These are phyloP conservation scores for Calosoma granatense DNA, from an alignment of 1,140 invertebrate species.

Conservation along the genomic window DNA sequence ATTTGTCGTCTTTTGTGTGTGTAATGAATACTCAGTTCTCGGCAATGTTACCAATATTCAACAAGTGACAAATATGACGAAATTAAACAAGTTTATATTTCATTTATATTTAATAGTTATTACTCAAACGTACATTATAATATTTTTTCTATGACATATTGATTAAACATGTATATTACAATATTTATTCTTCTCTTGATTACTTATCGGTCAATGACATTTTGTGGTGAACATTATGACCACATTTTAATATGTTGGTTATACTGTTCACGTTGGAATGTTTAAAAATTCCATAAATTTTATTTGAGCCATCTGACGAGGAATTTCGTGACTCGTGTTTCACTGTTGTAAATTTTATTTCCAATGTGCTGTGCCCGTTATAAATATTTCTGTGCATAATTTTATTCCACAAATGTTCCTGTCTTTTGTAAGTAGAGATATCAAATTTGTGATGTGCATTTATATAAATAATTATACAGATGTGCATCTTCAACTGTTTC, in stretches of 20 bases:
- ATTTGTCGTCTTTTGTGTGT: too few species aligned
- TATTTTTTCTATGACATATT: too few species aligned
- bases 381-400: neutral
- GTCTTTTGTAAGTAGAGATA: slow-evolving; percentile 7
- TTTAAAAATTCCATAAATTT: slow-evolving; percentile 8
- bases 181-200: too few species aligned
- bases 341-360: slow-evolving; percentile 4
- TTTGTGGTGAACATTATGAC: too few species aligned
- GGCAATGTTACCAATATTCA: too few species aligned
- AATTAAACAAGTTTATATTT: too few species aligned
- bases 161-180: too few species aligned
- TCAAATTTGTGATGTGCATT: neutral
- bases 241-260: neutral
- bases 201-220: too few species aligned
- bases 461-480: neutral
- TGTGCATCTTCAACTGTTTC: neutral
- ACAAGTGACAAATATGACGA: too few species aligned
- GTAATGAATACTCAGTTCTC: too few species aligned
- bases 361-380: slow-evolving; percentile 1
- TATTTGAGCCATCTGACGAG: slow-evolving; percentile 11
- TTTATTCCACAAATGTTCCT: slow-evolving; percentile 1
- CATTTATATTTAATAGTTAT: too few species aligned
- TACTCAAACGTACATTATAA: too few species aligned
- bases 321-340: slow-evolving; percentile 6
- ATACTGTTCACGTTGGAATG: neutral